phyloP scores from a whole-genome alignment of 2,888 invertebrate species.

The Baronia brevicornis region DNA sequence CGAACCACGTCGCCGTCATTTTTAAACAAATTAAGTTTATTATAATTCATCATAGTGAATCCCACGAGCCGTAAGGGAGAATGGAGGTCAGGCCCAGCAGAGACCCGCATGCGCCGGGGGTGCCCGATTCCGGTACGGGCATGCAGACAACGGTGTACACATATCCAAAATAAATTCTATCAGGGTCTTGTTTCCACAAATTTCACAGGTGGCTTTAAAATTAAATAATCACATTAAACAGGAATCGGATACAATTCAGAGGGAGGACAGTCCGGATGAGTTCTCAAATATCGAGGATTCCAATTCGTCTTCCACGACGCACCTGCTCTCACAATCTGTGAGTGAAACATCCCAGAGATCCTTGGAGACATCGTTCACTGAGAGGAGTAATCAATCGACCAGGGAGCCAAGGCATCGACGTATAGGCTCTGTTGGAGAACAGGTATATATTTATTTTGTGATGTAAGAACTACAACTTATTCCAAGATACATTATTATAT shows the following conservation, averaged over 20 bases:
- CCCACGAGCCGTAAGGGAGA: no score
- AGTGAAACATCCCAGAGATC: constrained; percentile 50
- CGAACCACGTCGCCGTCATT: no score
- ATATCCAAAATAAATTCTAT: background rate
- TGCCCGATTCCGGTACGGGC: no score
- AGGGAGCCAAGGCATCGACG: constrained; percentile 38
- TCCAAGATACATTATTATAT: no score
- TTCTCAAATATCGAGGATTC: constrained; percentile 61
- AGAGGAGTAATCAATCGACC: constrained; percentile 27
- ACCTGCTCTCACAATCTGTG: constrained; percentile 55
- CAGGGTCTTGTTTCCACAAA: background rate
- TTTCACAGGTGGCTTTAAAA: no score
- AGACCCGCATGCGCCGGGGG: no score
- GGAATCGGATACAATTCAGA: constrained; percentile 62
- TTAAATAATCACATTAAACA: no score
- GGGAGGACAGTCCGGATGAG: constrained; percentile 62
- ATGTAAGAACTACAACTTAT: no score
- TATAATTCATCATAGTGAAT: no score
- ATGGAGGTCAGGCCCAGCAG: no score
- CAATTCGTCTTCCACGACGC: constrained; percentile 59
- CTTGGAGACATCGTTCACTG: constrained; percentile 58
- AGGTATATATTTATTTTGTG: constrained; percentile 28
- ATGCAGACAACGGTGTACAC: no score
- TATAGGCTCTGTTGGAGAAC: constrained; percentile 50
- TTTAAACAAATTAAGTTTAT: no score